phyloP scores from a whole-genome alignment of 2,797 vertebrate species.

The Xyrichtys novacula region DNA sequence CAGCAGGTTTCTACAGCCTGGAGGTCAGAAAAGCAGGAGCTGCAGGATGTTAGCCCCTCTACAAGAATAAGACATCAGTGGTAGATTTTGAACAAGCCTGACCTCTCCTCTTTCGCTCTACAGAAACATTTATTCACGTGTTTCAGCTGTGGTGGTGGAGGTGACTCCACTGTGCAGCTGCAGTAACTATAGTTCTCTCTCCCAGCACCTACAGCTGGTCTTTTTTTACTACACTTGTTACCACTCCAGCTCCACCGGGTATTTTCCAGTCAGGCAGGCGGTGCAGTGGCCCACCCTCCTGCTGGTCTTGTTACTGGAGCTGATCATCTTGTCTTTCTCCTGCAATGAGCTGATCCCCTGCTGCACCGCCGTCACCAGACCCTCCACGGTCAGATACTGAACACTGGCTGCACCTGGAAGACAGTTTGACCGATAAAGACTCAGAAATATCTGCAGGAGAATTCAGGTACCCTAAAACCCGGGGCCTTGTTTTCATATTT shows the following conservation, averaged over 20 bases:
- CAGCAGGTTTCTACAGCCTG: neutral
- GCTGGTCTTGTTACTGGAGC: slow-evolving; percentile 65
- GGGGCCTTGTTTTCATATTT: too few species aligned
- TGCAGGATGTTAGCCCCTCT: neutral
- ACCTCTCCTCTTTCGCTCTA: slow-evolving; percentile 1
- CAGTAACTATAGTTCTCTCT: too few species aligned
- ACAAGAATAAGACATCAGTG: too few species aligned
- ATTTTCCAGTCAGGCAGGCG: slow-evolving; percentile 96
- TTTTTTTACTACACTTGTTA: slow-evolving; percentile 61
- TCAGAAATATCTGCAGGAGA: too few species aligned
- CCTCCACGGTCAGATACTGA: slow-evolving; percentile 94
- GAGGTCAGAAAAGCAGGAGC: slow-evolving; percentile 5
- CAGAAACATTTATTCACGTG: neutral
- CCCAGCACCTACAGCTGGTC: too few species aligned
- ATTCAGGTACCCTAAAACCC: too few species aligned
- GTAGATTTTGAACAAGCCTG: neutral
- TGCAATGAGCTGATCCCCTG: slow-evolving; percentile 83
- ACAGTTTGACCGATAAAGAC: neutral
- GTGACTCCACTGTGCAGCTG: neutral
- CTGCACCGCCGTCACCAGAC: slow-evolving; percentile 93
- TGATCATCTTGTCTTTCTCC: slow-evolving; percentile 80
- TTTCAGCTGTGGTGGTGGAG: neutral
- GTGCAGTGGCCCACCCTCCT: slow-evolving; percentile 91
- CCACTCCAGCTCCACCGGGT: slow-evolving; percentile 96
- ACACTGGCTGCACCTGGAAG: slow-evolving; percentile 94